Base-by-base conservation (phyloP, 2,888 invertebrate species). In the Achlya flavicornis region DNA sequence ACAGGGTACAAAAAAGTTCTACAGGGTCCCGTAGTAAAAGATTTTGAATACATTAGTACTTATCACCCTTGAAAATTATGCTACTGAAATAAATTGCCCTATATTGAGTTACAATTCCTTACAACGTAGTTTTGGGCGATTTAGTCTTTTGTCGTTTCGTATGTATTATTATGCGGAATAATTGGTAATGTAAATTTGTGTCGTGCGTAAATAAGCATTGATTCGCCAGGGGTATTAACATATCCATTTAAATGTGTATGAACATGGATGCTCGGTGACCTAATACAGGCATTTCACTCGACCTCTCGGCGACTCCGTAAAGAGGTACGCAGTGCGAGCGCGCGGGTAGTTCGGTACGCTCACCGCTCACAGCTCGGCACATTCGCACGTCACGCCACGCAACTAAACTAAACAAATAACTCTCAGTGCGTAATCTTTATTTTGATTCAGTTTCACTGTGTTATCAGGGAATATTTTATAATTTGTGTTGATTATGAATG, bases 181-280 rank as follows among this genome's bases (percentile, higher is more conserved):
- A 87, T 87, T 86, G 70, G 67, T 82, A 76, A 88, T 88, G 86
- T 85, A 86, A 89, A 89, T 87, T 72, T 73, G 77, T 77, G 74
- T 78, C 76, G 84, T 79, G 74, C 83, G 82, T 88, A 89, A 86
- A 86, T 87, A 82, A 83, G 80, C 77, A 81, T 84, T 84, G 85
- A 88, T 88, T 89, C 81, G 87, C 85, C 78, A 78, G 79, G 72
- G 68, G 73, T 79, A 89, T 92, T 92, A 85, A 80, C 92, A 93
- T 93, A 92, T 86, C 86, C 84, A 90, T 90, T 87, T 84, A 84
- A 87, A 87, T 88, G 84, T 88, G 84, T 87, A 83, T 83, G 80
- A 80, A 85, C 78, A 77, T 84, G 79, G 74, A 79, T 83, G 82
- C 79, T 77, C 79, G 73, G 78, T 85, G 90, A 87, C 88, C 89